Evolutionary conservation across 2,888 invertebrate genomes (phyloP), one percentile per base, ranked within the genome.

Genomic region (Melolontha melolontha): DNA sequence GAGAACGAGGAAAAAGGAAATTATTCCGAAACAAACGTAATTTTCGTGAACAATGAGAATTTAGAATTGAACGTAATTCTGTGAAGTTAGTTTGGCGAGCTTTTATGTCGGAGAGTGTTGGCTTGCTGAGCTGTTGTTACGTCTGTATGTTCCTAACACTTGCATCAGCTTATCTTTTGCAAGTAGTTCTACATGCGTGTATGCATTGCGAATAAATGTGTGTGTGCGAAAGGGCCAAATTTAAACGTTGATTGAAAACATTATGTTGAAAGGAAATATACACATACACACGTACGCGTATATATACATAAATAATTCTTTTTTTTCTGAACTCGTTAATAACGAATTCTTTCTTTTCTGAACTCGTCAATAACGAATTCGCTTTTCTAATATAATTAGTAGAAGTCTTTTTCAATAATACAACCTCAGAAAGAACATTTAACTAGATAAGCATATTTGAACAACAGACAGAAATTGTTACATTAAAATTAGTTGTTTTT

Each of bases 1-100:
- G 40, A 52, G 41, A 49, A 12, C 71, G 69, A 72, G 74, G 75
- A 78, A 79, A 77, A 77, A 79, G 77, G 77, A 77, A 81, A 81
- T 81, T 80, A 80, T 81, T 80, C 77, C 75, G 79, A 79, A 80
- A 79, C 79, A 79, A 80, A 81, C 77, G 80, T 78, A 80, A 80
- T 81, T 80, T 79, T 77, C 76, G 71, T 72, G 74, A 75, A 75
- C 76, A 75, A 76, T 76, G 71, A 74, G 74, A 76, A 76, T 74
- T 73, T 75, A 75, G 75, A 74, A 75, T 75, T 75, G 73, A 74
- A 75, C 74, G 73, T 72, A 74, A 74, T 74, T 74, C 72, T 72
- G 66, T 40, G 54, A 59, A 67, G 71, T 42, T 41, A 74, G 73
- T 74, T 75, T 71, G 71, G 49, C 44, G 47, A 54, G 66, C 73